phyloP scores from a whole-genome alignment of 1,140 invertebrate species.

The Sipha flava region DNA sequence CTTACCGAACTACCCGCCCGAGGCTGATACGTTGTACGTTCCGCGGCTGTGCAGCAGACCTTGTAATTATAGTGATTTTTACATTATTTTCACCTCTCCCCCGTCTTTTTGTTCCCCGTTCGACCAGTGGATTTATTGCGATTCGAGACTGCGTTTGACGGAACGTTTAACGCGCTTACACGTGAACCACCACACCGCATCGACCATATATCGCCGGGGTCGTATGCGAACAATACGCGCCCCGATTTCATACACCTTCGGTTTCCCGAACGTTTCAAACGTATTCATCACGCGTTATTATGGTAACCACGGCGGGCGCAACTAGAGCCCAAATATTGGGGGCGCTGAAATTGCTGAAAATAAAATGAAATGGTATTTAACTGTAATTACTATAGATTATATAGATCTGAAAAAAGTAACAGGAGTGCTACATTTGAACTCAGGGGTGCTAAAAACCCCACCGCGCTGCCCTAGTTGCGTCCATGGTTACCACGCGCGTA shows the following conservation, averaged over 20 bases:
- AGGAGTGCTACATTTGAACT: no score
- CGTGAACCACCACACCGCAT: neutral
- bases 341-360: no score
- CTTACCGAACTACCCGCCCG: neutral
- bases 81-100: no score
- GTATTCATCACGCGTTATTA: neutral
- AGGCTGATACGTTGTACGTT: neutral
- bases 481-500: no score
- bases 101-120: neutral
- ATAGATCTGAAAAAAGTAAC: no score
- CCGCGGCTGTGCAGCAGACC: neutral
- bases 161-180: slow-evolving; percentile 3
- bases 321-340: no score
- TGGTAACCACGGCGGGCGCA: no score
- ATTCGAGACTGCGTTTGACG: neutral
- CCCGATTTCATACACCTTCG: neutral
- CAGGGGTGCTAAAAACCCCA: no score
- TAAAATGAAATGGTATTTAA: no score
- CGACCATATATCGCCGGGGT: neutral
- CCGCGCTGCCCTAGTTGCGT: no score
- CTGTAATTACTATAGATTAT: no score
- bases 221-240: neutral
- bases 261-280: neutral
- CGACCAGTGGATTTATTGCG: neutral
- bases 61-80: neutral